Evolutionary conservation across 2,113 vertebrate species (phyloP).

Genomic region (Odocoileus virginianus): DNA sequence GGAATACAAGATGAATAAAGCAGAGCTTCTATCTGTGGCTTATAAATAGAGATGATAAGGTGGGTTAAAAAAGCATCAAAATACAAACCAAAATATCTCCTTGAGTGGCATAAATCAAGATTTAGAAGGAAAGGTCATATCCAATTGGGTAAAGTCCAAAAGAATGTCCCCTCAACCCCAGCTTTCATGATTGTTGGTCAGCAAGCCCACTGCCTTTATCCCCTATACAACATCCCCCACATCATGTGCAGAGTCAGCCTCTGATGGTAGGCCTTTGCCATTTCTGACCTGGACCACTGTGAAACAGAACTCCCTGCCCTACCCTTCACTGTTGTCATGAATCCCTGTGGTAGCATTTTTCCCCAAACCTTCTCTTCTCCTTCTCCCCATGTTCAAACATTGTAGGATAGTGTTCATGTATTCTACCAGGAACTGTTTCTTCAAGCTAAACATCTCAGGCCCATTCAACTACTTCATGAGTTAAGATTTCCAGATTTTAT

Average conservation of each 20-base stretch:
- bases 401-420: neutral
- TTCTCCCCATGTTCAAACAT: neutral
- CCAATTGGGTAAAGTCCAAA: neutral
- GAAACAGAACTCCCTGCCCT: neutral
- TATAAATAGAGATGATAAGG: neutral
- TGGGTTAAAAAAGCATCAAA: neutral
- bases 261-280: neutral
- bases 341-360: neutral
- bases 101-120: neutral
- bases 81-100: neutral
- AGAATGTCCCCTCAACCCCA: neutral
- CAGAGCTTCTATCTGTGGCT: neutral
- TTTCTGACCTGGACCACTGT: neutral
- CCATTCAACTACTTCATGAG: neutral
- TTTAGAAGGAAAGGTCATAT: neutral
- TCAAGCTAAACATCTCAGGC: neutral
- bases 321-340: neutral
- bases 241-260: rapidly evolving
- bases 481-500: neutral
- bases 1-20: neutral
- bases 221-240: rapidly evolving
- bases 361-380: neutral
- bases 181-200: neutral
- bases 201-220: neutral
- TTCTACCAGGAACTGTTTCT: neutral